A percentile compares a stretch with the other conserved stretches of the same genome.
These are phyloP conservation scores for Nomada fucata DNA, from an alignment of 2,888 invertebrate species.

Conservation along the genomic window DNA sequence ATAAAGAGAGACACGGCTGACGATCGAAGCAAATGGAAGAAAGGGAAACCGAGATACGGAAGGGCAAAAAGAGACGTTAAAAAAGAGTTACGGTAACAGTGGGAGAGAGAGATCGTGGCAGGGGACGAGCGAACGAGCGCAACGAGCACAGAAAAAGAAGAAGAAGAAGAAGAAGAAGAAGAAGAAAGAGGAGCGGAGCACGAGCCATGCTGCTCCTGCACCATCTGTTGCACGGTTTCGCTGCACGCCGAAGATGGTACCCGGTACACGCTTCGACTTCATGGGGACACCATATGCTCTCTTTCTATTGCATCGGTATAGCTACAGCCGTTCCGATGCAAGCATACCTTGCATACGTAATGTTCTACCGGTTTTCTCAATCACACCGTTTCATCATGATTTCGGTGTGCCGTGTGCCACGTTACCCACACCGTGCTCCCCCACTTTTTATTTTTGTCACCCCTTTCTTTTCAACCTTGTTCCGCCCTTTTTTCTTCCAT, in stretches of 20 bases:
- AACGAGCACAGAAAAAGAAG: not conserved
- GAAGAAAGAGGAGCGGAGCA: conserved; percentile 49
- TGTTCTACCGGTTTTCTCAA: conserved; percentile 63
- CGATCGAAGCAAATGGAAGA: not conserved
- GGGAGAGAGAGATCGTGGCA: not conserved
- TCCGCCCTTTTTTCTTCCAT: not conserved
- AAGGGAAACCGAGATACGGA: no score
- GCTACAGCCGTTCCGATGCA: conserved; percentile 56
- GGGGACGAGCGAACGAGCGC: not conserved
- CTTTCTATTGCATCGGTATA: conserved; percentile 58
- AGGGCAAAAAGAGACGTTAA: no score
- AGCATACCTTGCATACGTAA: conserved; percentile 53
- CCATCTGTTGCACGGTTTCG: conserved; percentile 70
- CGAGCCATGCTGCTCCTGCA: conserved; percentile 68
- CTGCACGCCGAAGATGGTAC: conserved; percentile 61
- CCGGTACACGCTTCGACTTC: conserved; percentile 50
- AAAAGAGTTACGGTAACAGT: no score
- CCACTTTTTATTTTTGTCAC: not conserved
- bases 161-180: not conserved
- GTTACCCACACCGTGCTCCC: not conserved
- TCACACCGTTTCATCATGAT: conserved; percentile 60
- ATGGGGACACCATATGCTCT: conserved; percentile 69
- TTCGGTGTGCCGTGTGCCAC: conserved; percentile 47
- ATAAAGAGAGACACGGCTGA: not conserved
- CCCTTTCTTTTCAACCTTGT: not conserved